Base-by-base conservation (phyloP, 2,113 vertebrate genomes). In the Anolis carolinensis region DNA sequence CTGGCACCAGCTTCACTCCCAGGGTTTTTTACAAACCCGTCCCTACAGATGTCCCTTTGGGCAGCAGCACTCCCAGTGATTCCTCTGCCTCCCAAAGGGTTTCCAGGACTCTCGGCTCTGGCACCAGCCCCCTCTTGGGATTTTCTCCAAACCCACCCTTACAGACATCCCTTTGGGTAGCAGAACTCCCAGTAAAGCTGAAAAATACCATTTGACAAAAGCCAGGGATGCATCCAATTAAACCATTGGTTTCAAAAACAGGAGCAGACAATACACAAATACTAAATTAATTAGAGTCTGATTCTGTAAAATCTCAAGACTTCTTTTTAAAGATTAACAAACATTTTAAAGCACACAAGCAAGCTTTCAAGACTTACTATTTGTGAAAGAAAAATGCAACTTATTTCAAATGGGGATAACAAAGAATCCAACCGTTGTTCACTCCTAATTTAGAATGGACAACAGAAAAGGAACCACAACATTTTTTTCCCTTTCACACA, bases 181-280 rank as follows among this genome's bases (percentile, higher is more conserved):
- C 39, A 44, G 39, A 2, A 44, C 39, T 44, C 39, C 39, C 39
- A 44, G 39, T 44, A 5, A 44, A 44, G 39, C 39, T 44, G 39
- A 4, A 2, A 44, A 44, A 91, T 55, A 59, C 16, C 55, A 0
- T 52, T 91, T 95, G 93, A 95, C 89, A 91, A 90, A 86, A 91
- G 92, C 89, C 92, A 95, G 95, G 93, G 94, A 95, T 93, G 88
- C 86, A 90, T 92, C 2, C 59, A 84, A 86, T 83, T 88, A 68
- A 11, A 30, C 27, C 81, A 0, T 89, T 50, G 86, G 68, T 7
- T 27, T 80, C 27, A 48, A 44, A 50, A 88, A 63, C 25, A 72
- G 30, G 65, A 16, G 18, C 4, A 83, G 25, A 30, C 27, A 44
- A 74, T 73, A 83, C 36, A 11, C 25, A 83, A 63, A 25, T 36